Base-by-base conservation (phyloP, 2,888 invertebrate genomes). In the Luffia ferchaultella region DNA sequence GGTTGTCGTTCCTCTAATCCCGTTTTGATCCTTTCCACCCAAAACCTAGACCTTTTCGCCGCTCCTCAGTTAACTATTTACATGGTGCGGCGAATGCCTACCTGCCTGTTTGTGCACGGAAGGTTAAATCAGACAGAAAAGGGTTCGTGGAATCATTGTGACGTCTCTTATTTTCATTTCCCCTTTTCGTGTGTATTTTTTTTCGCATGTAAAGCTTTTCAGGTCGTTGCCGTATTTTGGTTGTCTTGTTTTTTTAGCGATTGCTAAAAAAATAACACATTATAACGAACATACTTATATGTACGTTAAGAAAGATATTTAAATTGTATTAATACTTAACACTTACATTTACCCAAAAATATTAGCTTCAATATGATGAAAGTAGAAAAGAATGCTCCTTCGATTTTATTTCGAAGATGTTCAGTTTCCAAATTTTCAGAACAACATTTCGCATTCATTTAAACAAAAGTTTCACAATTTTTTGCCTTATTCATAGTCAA, bases 1-100 rank as follows among this genome's bases (percentile, higher is more conserved):
- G 88, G 88, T 87, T 87, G 87, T 86, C 86, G 87, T 86, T 87
- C 82, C 80, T 85, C 87, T 88, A 88, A 88, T 88, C 88, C 88
- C 85, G 79, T 85, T 87, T 87, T 88, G 86, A 88, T 87, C 88
- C 87, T 80, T 85, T 84, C 87, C 85, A 85, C 85, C 87, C 77
- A 72, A 76, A 77, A 80, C 76, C 74, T 77, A 75, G 86, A 85
- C 85, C 83, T 82, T 82, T 78, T 77, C 67, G 68, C 50, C 68
- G 73, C 68, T 64, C 66, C 69, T 72, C 68, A 69, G 72, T 76
- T 78, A 75, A 79, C 83, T 83, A 80, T 78, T 80, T 83, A 78
- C 80, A 80, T 85, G 69, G 67, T 62, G 71, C 68, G 42, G 45
- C 17, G 5, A 7, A 69, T 65, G 64, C 63, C 62, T 78, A 78